phyloP scores from a whole-genome alignment of 2,113 vertebrate species.

The Crotalus horridus region DNA sequence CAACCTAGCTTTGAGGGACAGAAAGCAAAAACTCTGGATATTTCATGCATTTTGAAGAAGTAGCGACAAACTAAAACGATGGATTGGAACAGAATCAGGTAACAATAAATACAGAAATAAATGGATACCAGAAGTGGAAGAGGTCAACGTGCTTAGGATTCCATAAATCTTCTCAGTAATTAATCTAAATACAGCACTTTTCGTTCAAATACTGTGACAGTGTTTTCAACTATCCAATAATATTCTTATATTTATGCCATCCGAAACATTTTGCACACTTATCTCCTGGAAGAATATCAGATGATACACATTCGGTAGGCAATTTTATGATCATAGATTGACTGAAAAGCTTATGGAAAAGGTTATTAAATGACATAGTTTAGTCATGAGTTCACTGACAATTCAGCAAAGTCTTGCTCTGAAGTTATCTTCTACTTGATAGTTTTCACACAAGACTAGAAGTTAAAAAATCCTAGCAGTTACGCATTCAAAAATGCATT shows the following conservation, averaged over 20 bases:
- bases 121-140: not conserved
- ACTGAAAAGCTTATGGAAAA: slow-evolving; percentile 33
- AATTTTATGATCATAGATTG: slow-evolving; percentile 5
- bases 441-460: not conserved
- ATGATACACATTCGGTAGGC: not conserved
- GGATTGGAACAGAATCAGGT: not conserved
- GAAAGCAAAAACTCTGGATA: not conserved
- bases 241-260: not conserved
- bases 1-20: not conserved
- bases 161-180: not conserved
- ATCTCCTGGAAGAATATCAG: not conserved
- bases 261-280: not conserved
- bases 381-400: slow-evolving; percentile 2
- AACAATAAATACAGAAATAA: not conserved
- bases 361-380: not conserved
- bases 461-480: not conserved
- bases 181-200: not conserved
- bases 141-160: not conserved
- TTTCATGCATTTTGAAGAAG: not conserved
- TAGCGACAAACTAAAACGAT: not conserved
- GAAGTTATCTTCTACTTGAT: slow-evolving; percentile 6
- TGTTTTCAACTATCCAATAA: not conserved
- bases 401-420: slow-evolving; percentile 4
- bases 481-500: not conserved
- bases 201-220: not conserved